Base-by-base conservation (phyloP, 2,888 invertebrate genomes). In the Galerucella pusilla region DNA sequence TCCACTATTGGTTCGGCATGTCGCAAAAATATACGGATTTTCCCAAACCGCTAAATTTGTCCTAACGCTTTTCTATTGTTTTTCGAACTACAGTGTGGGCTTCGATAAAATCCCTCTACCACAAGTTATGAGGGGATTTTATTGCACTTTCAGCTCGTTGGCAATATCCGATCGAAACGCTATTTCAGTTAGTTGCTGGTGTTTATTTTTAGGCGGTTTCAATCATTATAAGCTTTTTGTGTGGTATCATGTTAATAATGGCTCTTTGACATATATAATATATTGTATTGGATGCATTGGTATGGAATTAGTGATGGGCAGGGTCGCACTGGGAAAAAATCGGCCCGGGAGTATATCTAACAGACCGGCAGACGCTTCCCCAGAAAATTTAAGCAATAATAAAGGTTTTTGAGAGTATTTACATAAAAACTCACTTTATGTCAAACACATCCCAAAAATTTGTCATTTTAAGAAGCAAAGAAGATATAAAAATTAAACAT, bases 21-120 rank as follows among this genome's bases (percentile, higher is more conserved):
- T 67, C 65, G 75, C 79, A 79, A 79, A 79, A 80, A 80, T 79
- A 57, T 57, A 79, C 78, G 74, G 78, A 73, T 80, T 75, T 76
- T 70, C 74, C 66, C 71, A 73, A 65, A 80, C 80, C 79, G 78
- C 77, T 78, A 73, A 79, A 79, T 80, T 78, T 77, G 78, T 78
- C 73, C 75, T 57, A 75, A 71, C 71, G 71, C 71, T 74, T 67
- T 71, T 71, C 78, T 73, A 79, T 79, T 77, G 78, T 79, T 78
- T 76, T 76, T 75, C 77, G 73, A 76, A 78, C 77, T 75, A 77
- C 75, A 67, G 70, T 49, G 66, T 69, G 59, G 73, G 46, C 46
- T 64, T 66, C 68, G 77, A 79, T 79, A 76, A 79, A 79, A 77
- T 69, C 61, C 70, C 45, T 72, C 74, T 68, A 67, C 78, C 78